Conservation (phyloP, 1,140 invertebrate species). For the Lordiphosa stackelbergi region DNA sequence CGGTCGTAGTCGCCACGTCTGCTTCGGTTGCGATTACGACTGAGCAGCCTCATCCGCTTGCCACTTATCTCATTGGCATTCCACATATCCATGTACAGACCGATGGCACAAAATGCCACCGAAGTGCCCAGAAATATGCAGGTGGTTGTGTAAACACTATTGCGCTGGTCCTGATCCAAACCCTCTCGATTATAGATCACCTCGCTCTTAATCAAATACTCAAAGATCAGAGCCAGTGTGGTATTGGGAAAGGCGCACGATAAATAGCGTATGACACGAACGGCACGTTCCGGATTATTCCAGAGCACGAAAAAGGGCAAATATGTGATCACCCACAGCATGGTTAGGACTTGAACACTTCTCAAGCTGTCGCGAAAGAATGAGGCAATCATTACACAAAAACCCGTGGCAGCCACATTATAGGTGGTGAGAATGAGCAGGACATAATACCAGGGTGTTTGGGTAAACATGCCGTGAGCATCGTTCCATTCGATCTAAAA, state of each 20-base stretch:
- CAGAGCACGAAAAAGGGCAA: conserved; percentile 48
- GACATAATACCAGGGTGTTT: conserved; percentile 36
- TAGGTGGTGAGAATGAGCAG: conserved; percentile 30
- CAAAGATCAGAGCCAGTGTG: conserved; percentile 17
- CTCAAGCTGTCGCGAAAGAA: conserved; percentile 31
- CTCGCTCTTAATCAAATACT: conserved; percentile 38
- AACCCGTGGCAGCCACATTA: conserved; percentile 22
- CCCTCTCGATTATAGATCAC: conserved; percentile 19
- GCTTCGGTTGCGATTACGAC: not conserved
- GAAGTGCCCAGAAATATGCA: conserved; percentile 16
- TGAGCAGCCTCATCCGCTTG: conserved; percentile 1
- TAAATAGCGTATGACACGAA: conserved; percentile 6
- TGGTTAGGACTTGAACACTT: conserved; percentile 28
- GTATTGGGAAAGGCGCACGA: conserved; percentile 45
- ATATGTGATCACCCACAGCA: conserved; percentile 44
- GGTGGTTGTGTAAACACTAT: not conserved
- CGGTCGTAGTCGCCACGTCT: conserved; percentile 26
- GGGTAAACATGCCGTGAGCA: conserved; percentile 24
- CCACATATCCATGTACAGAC: conserved; percentile 53
- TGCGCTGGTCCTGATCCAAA: conserved; percentile 3
- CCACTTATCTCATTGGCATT: conserved; percentile 23
- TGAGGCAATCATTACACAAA: conserved; percentile 40
- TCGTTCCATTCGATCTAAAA: conserved; percentile 50
- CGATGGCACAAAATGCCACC: conserved; percentile 14
- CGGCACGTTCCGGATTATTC: conserved; percentile 18